Evolutionary conservation across 64 coral and sea anemone species (phyloP).

Genomic region (Dendrophyllia cribrosa): DNA sequence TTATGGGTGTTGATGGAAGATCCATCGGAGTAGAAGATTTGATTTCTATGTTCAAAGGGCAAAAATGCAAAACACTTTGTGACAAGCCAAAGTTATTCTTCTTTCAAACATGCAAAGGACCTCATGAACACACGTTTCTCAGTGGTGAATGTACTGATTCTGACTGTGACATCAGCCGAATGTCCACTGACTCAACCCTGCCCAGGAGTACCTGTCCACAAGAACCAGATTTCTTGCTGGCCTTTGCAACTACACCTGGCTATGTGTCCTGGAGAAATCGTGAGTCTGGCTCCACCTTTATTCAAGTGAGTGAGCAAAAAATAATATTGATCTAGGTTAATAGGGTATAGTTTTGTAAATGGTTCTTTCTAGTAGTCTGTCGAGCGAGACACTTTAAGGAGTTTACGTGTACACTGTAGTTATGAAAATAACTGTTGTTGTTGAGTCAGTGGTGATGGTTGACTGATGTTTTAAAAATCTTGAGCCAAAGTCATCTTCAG

Average conservation of each 20-base stretch:
- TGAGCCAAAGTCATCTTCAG: too few relatives aligned
- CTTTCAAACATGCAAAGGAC: slow-evolving; percentile 30
- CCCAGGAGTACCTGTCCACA: background rate
- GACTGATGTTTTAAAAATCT: too few relatives aligned
- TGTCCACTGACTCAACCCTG: background rate
- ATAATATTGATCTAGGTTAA: too few relatives aligned
- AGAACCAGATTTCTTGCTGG: background rate
- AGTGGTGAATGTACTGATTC: too few relatives aligned
- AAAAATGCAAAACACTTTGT: slow-evolving; percentile 3
- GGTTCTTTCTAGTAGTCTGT: too few relatives aligned
- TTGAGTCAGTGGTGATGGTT: too few relatives aligned
- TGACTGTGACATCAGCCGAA: background rate
- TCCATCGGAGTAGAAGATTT: background rate
- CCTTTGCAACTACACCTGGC: background rate
- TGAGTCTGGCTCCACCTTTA: background rate
- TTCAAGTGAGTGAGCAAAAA: slow-evolving; percentile 1
- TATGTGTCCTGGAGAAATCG: background rate
- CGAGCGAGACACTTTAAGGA: too few relatives aligned
- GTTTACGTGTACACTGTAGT: too few relatives aligned
- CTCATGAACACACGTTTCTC: background rate
- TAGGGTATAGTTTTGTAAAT: background rate
- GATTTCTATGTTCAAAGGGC: background rate
- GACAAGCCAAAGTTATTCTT: slow-evolving; percentile 63
- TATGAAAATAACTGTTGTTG: too few relatives aligned
- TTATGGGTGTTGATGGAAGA: slow-evolving; percentile 1